phyloP scores from a whole-genome alignment of 1,140 invertebrate genomes.

The Ladona fulva region DNA sequence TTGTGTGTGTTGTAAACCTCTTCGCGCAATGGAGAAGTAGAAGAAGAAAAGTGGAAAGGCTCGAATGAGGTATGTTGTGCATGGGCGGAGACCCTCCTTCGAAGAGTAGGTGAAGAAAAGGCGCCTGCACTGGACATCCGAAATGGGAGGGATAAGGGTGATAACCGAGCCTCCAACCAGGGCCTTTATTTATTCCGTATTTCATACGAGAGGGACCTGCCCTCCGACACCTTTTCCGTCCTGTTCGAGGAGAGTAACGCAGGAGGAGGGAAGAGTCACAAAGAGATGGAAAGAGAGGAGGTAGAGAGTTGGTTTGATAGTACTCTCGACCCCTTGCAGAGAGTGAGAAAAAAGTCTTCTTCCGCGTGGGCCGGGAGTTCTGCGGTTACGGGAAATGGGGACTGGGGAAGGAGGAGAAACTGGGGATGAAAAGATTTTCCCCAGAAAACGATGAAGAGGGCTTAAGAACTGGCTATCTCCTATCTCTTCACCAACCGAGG shows the following conservation, averaged over 20 bases:
- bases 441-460: background rate
- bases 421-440: background rate
- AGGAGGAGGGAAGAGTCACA: background rate
- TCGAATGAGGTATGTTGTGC: too few species aligned
- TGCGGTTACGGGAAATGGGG: background rate
- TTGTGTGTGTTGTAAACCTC: too few species aligned
- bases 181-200: background rate
- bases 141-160: background rate
- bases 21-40: too few species aligned
- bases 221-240: background rate
- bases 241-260: background rate
- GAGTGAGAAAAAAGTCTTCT: background rate
- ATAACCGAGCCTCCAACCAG: background rate
- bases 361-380: background rate
- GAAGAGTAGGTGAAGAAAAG: background rate
- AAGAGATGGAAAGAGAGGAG: background rate
- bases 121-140: background rate
- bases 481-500: background rate
- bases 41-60: too few species aligned
- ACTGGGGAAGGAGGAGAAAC: background rate
- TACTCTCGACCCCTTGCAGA: background rate
- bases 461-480: background rate
- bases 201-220: background rate
- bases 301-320: background rate
- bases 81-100: too few species aligned